Evolutionary conservation across 2,888 invertebrate species (phyloP), one percentile per base, ranked within the genome.

Genomic region (Andrena flavipes): DNA sequence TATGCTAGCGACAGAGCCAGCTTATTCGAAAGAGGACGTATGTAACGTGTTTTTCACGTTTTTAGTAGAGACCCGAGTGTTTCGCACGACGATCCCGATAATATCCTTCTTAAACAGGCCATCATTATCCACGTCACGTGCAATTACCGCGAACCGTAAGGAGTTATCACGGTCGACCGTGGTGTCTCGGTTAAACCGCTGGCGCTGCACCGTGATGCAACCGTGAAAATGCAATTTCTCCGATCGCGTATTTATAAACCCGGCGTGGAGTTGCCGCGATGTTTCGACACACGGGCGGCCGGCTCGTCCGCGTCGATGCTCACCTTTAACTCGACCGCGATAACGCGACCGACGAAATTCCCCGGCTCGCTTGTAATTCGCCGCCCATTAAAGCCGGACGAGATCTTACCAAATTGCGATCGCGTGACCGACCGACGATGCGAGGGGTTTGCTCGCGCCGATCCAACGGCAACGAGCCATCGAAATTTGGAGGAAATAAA

Each of bases 161-260:
- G 56, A 64, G 59, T 76, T 10, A 59, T 49, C 76, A 35, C 63
- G 26, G 49, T 10, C 60, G 62, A 63, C 62, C 42, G 63, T 56
- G 42, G 56, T 23, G 16, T 7, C n/a, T 51, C 56, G 42, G 68
- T 67, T 26, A 59, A 74, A 30, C 8, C 16, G 60, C 30, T 29
- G 42, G 42, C n/a, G 48, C 8, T n/a, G 29, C 42, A 33, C 23
- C 73, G 74, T 73, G 76, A 73, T 59, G 76, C 76, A 76, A 76
- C 65, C 35, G 60, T 13, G 76, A 75, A 74, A 74, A 75, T 75
- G 60, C 65, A 77, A 77, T 77, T 77, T 77, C 77, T 67, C 51
- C 5, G 76, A 29, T 67, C 65, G 60, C 76, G 62, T 78, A 78
- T 76, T 78, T 63, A 78, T 68, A 76, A 76, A 78, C 54, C 5